Evolutionary conservation across 2,113 vertebrate species (phyloP).

Genomic region (Ardeotis arabs): DNA sequence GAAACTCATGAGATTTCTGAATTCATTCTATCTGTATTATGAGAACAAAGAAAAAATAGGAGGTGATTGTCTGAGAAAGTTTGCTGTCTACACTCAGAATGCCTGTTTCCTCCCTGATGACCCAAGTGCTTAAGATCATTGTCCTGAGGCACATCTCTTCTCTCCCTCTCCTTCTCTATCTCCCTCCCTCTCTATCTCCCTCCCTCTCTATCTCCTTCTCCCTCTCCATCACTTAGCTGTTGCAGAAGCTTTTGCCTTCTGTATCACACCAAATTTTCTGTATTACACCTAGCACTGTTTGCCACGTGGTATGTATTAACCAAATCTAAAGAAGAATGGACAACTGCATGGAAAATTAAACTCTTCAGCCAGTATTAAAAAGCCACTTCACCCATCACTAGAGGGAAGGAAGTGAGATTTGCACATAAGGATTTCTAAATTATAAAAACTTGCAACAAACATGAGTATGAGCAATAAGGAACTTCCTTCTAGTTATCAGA

Average conservation of each 20-base stretch:
- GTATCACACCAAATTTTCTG: neutral
- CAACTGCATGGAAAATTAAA: neutral
- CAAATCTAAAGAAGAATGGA: neutral
- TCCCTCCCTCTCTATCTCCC: too few species aligned
- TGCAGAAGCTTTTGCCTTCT: neutral
- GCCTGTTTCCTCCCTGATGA: neutral
- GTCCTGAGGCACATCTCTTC: neutral
- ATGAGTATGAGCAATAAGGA: neutral
- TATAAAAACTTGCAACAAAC: neutral
- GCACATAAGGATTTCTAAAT: conserved; percentile 8
- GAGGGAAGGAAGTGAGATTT: conserved; percentile 35
- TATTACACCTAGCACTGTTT: neutral
- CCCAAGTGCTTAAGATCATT: neutral
- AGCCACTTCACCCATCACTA: neutral
- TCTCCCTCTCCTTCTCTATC: neutral
- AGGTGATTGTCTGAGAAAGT: neutral
- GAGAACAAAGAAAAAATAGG: neutral
- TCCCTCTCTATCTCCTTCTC: neutral
- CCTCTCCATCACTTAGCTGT: neutral
- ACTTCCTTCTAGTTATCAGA: conserved; percentile 19
- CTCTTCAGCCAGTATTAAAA: neutral
- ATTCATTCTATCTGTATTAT: neutral
- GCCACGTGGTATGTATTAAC: neutral
- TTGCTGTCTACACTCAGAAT: neutral
- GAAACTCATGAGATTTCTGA: neutral